Percentiles rank a stretch among this genome's conserved stretches.
phyloP scores from a whole-genome alignment of 2,113 vertebrate species.

The Phylloscopus trochiloides region DNA sequence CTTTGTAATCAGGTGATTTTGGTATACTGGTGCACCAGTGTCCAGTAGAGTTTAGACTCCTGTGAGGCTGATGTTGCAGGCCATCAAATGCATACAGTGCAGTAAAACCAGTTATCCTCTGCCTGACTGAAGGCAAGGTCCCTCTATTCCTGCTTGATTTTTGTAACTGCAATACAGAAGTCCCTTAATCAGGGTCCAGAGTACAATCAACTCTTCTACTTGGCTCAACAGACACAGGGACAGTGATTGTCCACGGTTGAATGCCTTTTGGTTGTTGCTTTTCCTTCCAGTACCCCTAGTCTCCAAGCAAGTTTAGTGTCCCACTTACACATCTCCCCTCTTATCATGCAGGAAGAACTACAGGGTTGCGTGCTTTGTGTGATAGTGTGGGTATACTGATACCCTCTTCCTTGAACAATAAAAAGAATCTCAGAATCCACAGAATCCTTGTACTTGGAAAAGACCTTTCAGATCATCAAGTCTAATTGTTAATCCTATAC shows the following conservation, averaged over 20 bases:
- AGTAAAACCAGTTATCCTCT: neutral
- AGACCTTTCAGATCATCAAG: neutral
- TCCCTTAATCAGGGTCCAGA: neutral
- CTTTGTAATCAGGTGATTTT: neutral
- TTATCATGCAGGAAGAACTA: neutral
- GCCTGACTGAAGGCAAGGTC: neutral
- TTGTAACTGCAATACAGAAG: neutral
- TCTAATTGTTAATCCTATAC: neutral
- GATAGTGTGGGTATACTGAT: neutral
- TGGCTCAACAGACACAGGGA: neutral
- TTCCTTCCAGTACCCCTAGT: neutral
- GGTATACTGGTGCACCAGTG: neutral
- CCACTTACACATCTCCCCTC: neutral
- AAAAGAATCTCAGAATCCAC: neutral
- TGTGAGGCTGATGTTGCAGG: neutral
- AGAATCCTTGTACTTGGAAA: neutral
- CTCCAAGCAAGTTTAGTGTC: neutral
- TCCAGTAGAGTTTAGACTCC: neutral
- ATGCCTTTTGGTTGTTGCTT: neutral
- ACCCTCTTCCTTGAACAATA: neutral
- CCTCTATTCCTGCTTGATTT: neutral
- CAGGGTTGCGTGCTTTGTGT: fast-evolving
- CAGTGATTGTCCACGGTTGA: neutral
- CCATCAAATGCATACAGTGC: neutral
- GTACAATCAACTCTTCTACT: neutral